phyloP scores from a whole-genome alignment of 2,797 vertebrate species.

The Merluccius polli region DNA sequence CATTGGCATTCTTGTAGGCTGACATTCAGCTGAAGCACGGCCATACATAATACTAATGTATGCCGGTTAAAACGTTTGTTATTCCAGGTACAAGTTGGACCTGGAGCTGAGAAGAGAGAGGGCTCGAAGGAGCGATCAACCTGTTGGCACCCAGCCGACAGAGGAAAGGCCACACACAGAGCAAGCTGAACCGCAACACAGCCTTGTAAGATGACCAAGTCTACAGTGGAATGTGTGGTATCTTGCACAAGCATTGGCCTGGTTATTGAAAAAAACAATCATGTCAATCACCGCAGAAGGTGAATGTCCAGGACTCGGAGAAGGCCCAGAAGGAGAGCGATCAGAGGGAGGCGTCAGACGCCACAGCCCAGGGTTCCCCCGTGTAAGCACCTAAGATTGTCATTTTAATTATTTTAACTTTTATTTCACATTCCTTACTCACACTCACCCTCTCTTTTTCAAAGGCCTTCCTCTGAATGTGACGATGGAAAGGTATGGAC shows the following conservation, averaged over 20 bases:
- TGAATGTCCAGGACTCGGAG: background rate
- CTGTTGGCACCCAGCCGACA: constrained; percentile 30
- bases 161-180: constrained; percentile 47
- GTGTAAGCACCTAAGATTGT: background rate
- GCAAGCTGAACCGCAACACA: constrained; percentile 16
- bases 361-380: background rate
- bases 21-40: background rate
- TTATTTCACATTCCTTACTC: background rate
- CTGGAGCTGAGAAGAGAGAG: constrained; percentile 79
- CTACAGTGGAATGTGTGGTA: background rate
- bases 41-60: background rate
- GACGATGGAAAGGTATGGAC: constrained; percentile 67
- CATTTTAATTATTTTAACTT: background rate
- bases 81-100: constrained; percentile 76
- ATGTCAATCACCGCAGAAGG: background rate
- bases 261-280: background rate
- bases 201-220: background rate
- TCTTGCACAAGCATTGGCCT: background rate
- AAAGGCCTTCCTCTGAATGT: constrained; percentile 67
- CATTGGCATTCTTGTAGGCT: background rate
- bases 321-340: background rate
- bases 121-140: constrained; percentile 55
- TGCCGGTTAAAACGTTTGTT: background rate
- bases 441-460: background rate
- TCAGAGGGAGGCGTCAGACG: background rate